These are phyloP conservation scores for Pollenia amentaria DNA, from an alignment of 2,888 invertebrate species.

Conservation along the genomic window DNA sequence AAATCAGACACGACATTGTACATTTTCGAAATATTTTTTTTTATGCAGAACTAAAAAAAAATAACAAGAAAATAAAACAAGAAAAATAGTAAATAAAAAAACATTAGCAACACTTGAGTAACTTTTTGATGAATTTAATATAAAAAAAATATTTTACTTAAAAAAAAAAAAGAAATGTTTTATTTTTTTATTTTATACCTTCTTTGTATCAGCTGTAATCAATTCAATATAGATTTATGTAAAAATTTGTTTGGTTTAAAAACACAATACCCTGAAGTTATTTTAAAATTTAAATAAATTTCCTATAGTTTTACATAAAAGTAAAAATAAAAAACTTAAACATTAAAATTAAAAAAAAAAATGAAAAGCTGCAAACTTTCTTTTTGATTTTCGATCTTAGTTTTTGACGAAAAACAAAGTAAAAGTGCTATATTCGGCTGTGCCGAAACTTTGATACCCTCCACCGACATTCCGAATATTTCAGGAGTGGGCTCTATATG, in stretches of 20 bases:
- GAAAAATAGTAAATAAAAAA: constrained; percentile 22
- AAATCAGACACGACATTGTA: constrained; percentile 13
- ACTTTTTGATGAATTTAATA: constrained; percentile 35
- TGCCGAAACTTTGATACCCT: too few relatives aligned
- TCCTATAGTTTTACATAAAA: constrained; percentile 10
- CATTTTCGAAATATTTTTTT: not conserved
- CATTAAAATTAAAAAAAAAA: not conserved
- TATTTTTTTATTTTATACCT: constrained; percentile 4
- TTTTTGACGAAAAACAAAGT: too few relatives aligned
- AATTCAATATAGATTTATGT: constrained; percentile 53
- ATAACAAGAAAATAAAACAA: constrained; percentile 5
- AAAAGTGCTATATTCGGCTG: too few relatives aligned
- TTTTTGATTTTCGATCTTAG: too few relatives aligned
- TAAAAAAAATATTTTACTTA: not conserved
- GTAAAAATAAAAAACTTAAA: not conserved
- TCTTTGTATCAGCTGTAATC: constrained; percentile 38
- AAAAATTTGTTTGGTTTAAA: constrained; percentile 51
- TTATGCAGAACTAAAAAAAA: constrained; percentile 14
- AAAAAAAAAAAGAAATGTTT: not conserved
- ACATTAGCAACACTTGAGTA: constrained; percentile 50
- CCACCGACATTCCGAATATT: too few relatives aligned
- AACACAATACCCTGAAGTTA: constrained; percentile 60
- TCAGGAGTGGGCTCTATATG: too few relatives aligned
- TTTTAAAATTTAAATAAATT: constrained; percentile 10
- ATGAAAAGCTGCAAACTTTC: not conserved